These are phyloP conservation scores for Copidosoma floridanum DNA, from an alignment of 1,140 invertebrate genomes.

Conservation along the genomic window DNA sequence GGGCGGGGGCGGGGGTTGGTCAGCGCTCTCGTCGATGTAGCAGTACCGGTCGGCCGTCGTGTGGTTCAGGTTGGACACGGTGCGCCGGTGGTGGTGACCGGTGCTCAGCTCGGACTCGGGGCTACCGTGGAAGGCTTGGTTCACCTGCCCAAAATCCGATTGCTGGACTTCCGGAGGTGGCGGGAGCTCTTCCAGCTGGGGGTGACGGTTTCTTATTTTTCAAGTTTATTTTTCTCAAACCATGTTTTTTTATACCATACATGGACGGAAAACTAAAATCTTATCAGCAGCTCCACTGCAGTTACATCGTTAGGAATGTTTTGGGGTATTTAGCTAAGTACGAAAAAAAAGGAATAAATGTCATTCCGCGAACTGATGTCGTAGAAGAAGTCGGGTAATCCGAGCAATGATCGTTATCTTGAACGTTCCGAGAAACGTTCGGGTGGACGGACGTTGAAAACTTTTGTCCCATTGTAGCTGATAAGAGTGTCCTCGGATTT, in stretches of 20 bases:
- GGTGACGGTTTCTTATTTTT: neutral
- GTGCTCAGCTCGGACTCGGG: slow-evolving; percentile 27
- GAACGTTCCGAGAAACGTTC: too few relatives aligned
- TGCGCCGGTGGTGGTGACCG: neutral
- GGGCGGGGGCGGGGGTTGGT: neutral
- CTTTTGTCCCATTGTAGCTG: too few relatives aligned
- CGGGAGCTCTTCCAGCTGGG: slow-evolving; percentile 42
- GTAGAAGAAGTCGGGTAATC: too few relatives aligned
- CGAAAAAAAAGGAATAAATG: too few relatives aligned
- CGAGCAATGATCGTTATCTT: too few relatives aligned
- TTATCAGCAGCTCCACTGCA: neutral
- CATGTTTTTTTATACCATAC: too few relatives aligned
- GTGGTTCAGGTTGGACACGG: neutral
- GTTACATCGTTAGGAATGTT: neutral
- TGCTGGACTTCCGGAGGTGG: slow-evolving; percentile 38
- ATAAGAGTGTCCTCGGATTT: too few relatives aligned
- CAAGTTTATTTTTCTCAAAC: neutral
- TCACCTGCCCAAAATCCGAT: slow-evolving; percentile 42
- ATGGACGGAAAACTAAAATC: neutral
- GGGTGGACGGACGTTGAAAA: too few relatives aligned
- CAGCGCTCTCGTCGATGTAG: slow-evolving; percentile 38
- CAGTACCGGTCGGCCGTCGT: slow-evolving; percentile 39
- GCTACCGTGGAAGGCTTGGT: slow-evolving; percentile 43
- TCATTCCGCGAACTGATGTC: too few relatives aligned
- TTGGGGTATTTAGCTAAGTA: too few relatives aligned